Evolutionary conservation across 2,113 vertebrate genomes (phyloP), one percentile per base, ranked within the genome.

Genomic region (Numida meleagris): DNA sequence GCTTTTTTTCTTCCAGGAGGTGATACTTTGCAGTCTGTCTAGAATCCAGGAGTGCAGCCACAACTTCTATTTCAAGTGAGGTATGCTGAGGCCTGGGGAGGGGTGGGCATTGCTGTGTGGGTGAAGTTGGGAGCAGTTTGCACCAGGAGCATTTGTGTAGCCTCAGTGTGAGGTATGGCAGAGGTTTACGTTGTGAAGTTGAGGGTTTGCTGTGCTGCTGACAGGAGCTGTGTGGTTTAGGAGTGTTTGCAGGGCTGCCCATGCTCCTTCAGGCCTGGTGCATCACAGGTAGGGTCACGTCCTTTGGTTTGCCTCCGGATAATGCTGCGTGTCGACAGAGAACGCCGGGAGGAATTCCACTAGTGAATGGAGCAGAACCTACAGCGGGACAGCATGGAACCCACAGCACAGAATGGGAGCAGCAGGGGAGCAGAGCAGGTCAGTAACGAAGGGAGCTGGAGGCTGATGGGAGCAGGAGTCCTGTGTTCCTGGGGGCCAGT

Each of bases 261-360:
- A 0, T 14, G 55, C 42, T 51, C 11, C 15, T 13, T 27, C 18
- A 5, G 25, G 33, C 20, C 55, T 7, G 50, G 42, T 40, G 12
- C 12, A 5, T 7, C 62, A 2, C 0, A 19, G 27, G 6, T 2
- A 14, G 33, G 27, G 40, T 24, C 33, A 3, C 12, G 33, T 5
- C 46, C 33, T 66, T n/a, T 27, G 2, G 1, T 25, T 34, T 51
- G 33, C 20, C 45, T 46, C 18, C 17, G 11, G 45, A 13, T 9
- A 33, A 10, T 5, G 34, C 45, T 23, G 1, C 9, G 2, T 7
- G 2, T 34, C 6, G 14, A 18, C 8, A 14, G 36, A 1, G 9
- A 70, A 34, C 12, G 14, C n/a, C 3, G 62, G 14, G 20, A 25
- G 51, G 46, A 55, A 43, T n/a, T 10, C 10, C 1, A 0, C 0